Evolutionary conservation across 2,113 vertebrate genomes (phyloP), one percentile per base, ranked within the genome.

Genomic region (Pteruthius melanotis): DNA sequence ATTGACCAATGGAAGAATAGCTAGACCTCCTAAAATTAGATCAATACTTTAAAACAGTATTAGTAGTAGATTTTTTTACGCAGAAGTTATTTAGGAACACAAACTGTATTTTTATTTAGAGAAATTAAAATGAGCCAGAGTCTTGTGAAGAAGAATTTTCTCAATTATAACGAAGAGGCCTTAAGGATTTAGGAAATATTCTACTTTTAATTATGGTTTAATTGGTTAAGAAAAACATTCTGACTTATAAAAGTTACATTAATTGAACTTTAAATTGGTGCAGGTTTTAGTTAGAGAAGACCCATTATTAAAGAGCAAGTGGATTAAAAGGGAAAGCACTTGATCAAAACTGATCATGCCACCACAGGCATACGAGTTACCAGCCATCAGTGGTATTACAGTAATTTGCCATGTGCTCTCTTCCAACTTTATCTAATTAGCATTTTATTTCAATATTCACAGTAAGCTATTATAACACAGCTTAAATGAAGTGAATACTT

Each of bases 381-480:
- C 80, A 92, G 83, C 54, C 80, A 94, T 70, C 76, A 88, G 42
- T 1, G 2, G 79, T 77, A 83, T 88, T 92, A 90, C 79, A 93
- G 85, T 77, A 81, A 93, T 90, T 86, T 94, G 83, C 83, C 89
- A 77, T 90, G 71, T 95, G 90, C 76, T 95, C 18, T 92, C 83
- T 86, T 93, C 86, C 79, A 95, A 90, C 83, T 89, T 79, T 63
- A 96, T 74, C 79, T 83, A 95, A 93, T 94, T 94, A 93, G 83
- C 90, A 95, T 96, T 95, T 86, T 86, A 90, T 94, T 97, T 94
- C 92, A 81, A 85, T 94, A 94, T 74, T 95, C 93, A 77, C 59
- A 90, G 68, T 83, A 92, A 95, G 47, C 83, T 94, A 94, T 83
- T 86, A 88, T 78, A 83, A 90, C 68, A 92, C 31, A 92, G 72